Conservation (phyloP, 1,140 invertebrate species). For the Eriocheir sinensis region DNA sequence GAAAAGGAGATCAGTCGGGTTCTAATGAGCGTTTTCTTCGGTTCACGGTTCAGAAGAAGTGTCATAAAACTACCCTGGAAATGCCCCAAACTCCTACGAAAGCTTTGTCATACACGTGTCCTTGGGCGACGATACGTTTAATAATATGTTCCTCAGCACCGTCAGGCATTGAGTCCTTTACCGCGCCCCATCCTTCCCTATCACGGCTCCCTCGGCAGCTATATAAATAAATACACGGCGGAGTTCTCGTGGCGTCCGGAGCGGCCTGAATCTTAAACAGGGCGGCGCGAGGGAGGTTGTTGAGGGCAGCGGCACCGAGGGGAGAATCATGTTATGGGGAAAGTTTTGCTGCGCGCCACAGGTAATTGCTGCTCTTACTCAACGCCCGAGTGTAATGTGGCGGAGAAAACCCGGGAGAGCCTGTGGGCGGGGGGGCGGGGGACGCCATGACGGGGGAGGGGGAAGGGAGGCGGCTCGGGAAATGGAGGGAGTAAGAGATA, state of each 20-base stretch:
- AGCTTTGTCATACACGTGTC: too few species aligned
- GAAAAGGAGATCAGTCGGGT: too few species aligned
- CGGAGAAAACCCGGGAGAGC: background rate
- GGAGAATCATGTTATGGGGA: background rate
- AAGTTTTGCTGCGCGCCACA: background rate
- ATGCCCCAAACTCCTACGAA: too few species aligned
- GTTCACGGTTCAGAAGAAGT: too few species aligned
- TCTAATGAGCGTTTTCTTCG: too few species aligned
- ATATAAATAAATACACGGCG: background rate
- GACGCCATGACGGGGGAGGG: background rate
- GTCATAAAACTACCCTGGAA: too few species aligned
- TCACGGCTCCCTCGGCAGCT: too few species aligned
- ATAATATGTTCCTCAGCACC: too few species aligned
- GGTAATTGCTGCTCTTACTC: constrained; percentile 9
- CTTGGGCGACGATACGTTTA: too few species aligned
- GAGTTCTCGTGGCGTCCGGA: background rate
- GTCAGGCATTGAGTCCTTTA: background rate
- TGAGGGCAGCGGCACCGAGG: background rate
- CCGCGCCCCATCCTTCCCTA: too few species aligned
- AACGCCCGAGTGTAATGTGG: constrained; percentile 12
- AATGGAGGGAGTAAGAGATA: background rate
- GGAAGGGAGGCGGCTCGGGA: background rate
- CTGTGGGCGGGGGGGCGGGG: background rate
- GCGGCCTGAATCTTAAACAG: background rate
- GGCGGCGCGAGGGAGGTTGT: background rate